Conservation (phyloP, 2,113 vertebrate genomes). For the Benthochromis sp. region DNA sequence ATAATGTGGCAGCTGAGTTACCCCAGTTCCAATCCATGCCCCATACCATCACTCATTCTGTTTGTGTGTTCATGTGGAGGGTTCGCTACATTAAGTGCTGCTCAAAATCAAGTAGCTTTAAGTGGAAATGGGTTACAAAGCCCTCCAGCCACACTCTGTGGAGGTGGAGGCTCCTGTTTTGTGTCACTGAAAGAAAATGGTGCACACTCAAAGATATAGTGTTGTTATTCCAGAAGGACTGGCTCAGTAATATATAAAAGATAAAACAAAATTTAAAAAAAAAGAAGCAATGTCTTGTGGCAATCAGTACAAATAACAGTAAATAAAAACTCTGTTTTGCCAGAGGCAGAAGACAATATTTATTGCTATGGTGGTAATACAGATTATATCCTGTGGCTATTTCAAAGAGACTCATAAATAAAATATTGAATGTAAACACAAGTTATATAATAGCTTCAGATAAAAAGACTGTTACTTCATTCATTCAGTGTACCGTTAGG, state of each 20-base stretch:
- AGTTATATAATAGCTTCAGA: not conserved
- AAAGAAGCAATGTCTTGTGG: not conserved
- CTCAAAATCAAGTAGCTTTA: not conserved
- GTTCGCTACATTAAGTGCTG: not conserved
- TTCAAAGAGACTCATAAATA: not conserved
- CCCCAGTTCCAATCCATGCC: not conserved
- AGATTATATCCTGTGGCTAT: not conserved
- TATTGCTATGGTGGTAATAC: not conserved
- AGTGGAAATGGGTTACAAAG: not conserved
- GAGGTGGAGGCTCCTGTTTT: not conserved
- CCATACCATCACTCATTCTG: not conserved
- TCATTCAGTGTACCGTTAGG: not conserved
- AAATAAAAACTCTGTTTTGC: not conserved
- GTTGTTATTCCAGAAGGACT: not conserved
- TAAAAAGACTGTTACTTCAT: not conserved
- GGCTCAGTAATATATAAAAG: not conserved
- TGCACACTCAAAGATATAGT: not conserved
- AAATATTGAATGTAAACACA: not conserved
- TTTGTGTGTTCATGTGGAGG: not conserved
- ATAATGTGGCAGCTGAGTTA: not conserved
- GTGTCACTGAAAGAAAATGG: not conserved
- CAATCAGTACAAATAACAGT: not conserved
- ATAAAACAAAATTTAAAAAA: fast-evolving
- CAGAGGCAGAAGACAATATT: not conserved
- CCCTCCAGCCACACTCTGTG: not conserved